These are phyloP conservation scores for Gryon sp. DNA, from an alignment of 1,140 invertebrate species.

Conservation along the genomic window DNA sequence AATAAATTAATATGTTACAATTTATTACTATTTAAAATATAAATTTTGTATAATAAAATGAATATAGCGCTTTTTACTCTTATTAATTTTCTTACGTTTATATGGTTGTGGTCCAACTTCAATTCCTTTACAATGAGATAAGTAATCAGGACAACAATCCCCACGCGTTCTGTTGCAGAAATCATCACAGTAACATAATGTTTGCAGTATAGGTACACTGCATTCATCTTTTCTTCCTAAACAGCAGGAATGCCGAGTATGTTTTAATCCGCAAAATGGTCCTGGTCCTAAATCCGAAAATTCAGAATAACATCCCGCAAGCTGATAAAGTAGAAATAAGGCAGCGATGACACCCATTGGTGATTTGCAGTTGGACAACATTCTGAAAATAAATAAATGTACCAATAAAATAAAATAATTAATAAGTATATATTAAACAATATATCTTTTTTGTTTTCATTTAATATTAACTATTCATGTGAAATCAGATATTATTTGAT, in stretches of 20 bases:
- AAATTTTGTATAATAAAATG: too few relatives aligned
- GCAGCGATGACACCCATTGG: too few relatives aligned
- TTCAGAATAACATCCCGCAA: constrained; percentile 56
- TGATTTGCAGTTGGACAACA: constrained; percentile 28
- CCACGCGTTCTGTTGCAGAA: constrained; percentile 88
- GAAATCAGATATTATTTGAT: too few relatives aligned
- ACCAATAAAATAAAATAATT: too few relatives aligned
- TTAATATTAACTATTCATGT: too few relatives aligned
- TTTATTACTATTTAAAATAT: too few relatives aligned
- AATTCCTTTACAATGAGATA: constrained; percentile 83
- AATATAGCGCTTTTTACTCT: too few relatives aligned
- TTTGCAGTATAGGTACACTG: constrained; percentile 85
- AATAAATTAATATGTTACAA: too few relatives aligned
- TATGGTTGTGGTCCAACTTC: background rate
- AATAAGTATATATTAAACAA: too few relatives aligned
- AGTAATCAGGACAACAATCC: constrained; percentile 95
- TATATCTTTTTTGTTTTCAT: too few relatives aligned
- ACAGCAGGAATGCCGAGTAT: constrained; percentile 82
- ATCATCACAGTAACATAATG: constrained; percentile 95
- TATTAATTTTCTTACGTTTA: too few relatives aligned
- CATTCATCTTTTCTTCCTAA: constrained; percentile 86
- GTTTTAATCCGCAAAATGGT: constrained; percentile 75
- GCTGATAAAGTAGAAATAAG: constrained; percentile 33
- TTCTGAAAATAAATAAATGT: constrained; percentile 57
- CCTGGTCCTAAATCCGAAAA: constrained; percentile 70